These are phyloP conservation scores for Lepus europaeus DNA, from an alignment of 2,113 vertebrate genomes.

Conservation along the genomic window DNA sequence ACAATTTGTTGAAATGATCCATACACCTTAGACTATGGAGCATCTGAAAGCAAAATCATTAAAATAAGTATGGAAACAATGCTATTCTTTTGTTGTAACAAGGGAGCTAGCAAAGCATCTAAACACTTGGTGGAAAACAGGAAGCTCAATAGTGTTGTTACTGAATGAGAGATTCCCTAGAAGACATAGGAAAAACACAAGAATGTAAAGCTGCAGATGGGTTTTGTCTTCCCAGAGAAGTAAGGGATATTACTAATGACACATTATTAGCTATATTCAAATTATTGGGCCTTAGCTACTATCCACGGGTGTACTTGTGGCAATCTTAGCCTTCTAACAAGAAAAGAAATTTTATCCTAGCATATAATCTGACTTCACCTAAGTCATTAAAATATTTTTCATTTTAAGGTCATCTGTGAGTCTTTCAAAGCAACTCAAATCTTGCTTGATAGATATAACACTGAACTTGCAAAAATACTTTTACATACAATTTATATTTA, in stretches of 20 bases:
- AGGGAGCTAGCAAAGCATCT: neutral
- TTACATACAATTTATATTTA: neutral
- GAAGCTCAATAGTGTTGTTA: neutral
- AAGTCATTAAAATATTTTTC: neutral
- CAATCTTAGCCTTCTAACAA: neutral
- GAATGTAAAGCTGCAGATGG: rapidly evolving
- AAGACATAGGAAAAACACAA: neutral
- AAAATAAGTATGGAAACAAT: neutral
- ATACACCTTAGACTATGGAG: neutral
- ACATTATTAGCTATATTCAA: neutral
- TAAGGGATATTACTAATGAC: neutral
- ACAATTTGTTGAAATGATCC: constrained; percentile 17
- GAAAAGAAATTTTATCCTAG: neutral
- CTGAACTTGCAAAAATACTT: neutral
- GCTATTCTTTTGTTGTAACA: neutral
- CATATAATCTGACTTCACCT: neutral
- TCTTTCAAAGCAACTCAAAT: neutral
- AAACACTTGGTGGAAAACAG: neutral
- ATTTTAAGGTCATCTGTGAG: neutral
- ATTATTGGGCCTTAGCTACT: neutral
- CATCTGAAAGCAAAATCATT: constrained; percentile 32
- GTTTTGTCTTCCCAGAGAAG: neutral
- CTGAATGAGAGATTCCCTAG: neutral
- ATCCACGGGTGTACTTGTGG: neutral
- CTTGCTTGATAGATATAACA: neutral